Evolutionary conservation across 2,888 invertebrate species (phyloP), one percentile per base, ranked within the genome.

Genomic region (Gymnoscelis rufifasciata): DNA sequence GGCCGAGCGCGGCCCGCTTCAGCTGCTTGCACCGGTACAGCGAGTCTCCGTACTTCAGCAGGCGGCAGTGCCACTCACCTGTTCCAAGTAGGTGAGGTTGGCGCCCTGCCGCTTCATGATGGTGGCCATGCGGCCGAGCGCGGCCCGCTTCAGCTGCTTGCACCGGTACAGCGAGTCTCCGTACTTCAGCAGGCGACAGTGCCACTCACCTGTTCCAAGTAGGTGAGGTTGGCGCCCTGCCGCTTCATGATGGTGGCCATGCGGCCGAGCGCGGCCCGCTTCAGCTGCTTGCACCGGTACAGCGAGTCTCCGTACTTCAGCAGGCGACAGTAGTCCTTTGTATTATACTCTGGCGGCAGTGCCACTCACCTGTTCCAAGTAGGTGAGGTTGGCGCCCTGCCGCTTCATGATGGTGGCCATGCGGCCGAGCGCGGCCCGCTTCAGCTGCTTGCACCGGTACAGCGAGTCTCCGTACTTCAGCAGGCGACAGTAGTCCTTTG

Each of bases 161-260:
- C 99, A 99, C 38, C 99, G 93, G 78, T 99, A 99, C 50, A 99
- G 79, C 0, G 98, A 98, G 83, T 99, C 99, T 47, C 97, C 98
- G 84, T 97, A 99, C 74, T 99, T 99, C 63, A 99, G 86, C 7
- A 99, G 88, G 8, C n/a, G n/a, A n/a, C n/a, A n/a, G n/a, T n/a
- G n/a, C n/a, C n/a, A n/a, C n/a, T n/a, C n/a, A 91, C 91, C 91
- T 98, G 97, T 80, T 99, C 99, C 62, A 99, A 88, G 74, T 99
- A 99, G 10, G 95, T 95, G 47, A 99, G 91, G 88, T 97, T 98
- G 23, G 97, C 94, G 0, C 92, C 95, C 81, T 99, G 99, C 5
- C 97, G 89, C 76, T 97, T 97, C 94, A 99, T 95, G 45, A 99
- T 96, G 19, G 98, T 99, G 13, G 97, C 97, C 99, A 99, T 99